Evolutionary conservation across 2,113 vertebrate species (phyloP), one percentile per base, ranked within the genome.

Genomic region (Uria aalge): DNA sequence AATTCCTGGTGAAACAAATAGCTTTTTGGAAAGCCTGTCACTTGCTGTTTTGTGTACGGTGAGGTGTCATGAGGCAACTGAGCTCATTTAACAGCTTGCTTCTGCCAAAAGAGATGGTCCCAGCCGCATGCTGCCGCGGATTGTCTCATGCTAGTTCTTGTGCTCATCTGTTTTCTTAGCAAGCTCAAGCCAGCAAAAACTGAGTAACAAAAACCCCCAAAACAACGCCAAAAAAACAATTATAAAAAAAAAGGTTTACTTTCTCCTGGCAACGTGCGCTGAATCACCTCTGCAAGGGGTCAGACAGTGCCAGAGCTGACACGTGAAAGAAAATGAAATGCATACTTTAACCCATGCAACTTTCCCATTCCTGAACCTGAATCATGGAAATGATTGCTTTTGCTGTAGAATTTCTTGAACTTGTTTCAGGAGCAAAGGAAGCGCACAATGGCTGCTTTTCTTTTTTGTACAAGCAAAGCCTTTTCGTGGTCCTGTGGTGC

Each of bases 1-100:
- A 96, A 91, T 94, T 95, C 79, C 52, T 86, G 27, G 66, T 87
- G 92, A 94, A 95, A 95, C 76, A 91, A 94, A 95, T 48, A 91
- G 93, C 69, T 91, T 95, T 97, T 87, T 89, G 89, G 93, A 94
- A 95, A 85, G 91, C 84, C 69, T 94, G 84, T 92, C 93, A 92
- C 56, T 95, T 71, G 89, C 89, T 92, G 84, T 90, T 96, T 87
- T 95, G 73, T 96, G 80, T 96, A 89, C 89, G 92, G 47, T 78
- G 95, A 87, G 74, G 77, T 94, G 80, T 97, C 93, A 85, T 92
- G 93, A 95, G 93, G 89, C 93, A 89, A 71, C 47, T 94, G 94
- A 94, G 89, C 84, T 96, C 69, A 89, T 91, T 89, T 85, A 85
- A 81, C 73, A 94, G 82, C 80, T 95, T 94, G 47, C 43, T 85